Conservation (phyloP, 2,797 vertebrate species). For the Chrosomus eos region DNA sequence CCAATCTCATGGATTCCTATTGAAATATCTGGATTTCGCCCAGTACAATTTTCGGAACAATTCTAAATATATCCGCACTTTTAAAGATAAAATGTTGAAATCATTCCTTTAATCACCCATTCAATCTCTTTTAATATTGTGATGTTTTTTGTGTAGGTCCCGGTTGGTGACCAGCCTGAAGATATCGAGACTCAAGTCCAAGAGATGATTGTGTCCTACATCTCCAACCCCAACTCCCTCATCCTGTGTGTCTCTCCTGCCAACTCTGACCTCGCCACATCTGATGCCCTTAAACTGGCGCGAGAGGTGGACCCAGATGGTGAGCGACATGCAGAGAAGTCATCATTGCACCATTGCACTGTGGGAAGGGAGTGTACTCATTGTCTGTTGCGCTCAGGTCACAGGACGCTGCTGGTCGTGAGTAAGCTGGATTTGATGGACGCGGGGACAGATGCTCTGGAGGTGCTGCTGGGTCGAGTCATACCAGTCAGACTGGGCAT, state of each 20-base stretch:
- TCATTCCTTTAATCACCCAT: neutral
- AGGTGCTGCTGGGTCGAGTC: slow-evolving; percentile 83
- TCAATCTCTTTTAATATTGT: neutral
- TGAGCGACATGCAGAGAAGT: slow-evolving; percentile 61
- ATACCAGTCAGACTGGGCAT: slow-evolving; percentile 85
- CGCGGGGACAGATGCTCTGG: slow-evolving; percentile 83
- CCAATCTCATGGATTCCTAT: neutral
- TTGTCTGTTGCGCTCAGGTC: slow-evolving; percentile 69
- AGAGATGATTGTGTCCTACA: slow-evolving; percentile 89
- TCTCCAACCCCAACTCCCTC: slow-evolving; percentile 87
- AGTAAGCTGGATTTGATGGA: slow-evolving; percentile 88
- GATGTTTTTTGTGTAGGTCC: slow-evolving; percentile 77
- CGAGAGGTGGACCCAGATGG: slow-evolving; percentile 90
- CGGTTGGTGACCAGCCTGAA: slow-evolving; percentile 90
- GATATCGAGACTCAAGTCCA: slow-evolving; percentile 89
- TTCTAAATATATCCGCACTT: neutral
- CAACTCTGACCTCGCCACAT: slow-evolving; percentile 91
- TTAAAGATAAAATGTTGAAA: neutral
- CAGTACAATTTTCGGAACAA: neutral
- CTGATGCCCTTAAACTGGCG: slow-evolving; percentile 89
- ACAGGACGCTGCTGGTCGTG: slow-evolving; percentile 81
- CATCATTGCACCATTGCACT: neutral
- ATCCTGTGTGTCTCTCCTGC: slow-evolving; percentile 89
- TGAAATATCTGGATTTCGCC: neutral
- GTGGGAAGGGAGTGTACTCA: neutral